Evolutionary conservation across 2,113 vertebrate genomes (phyloP).

Genomic region (Dromas ardeola): DNA sequence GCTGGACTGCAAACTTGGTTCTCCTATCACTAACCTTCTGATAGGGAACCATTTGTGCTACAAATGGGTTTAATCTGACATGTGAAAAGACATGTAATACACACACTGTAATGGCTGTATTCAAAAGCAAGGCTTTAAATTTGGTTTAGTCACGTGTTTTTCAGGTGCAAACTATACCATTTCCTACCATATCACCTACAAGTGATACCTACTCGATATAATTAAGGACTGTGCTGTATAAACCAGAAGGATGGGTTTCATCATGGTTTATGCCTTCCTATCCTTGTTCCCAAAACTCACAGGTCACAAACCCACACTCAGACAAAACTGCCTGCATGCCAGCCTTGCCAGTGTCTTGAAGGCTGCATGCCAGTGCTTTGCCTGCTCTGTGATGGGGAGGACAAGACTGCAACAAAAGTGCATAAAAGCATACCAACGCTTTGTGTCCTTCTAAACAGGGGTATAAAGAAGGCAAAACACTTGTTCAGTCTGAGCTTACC

Average conservation of each 20-base stretch:
- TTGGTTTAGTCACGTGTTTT: not conserved
- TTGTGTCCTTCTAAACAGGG: accelerated
- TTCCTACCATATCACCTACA: not conserved
- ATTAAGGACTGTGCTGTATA: not conserved
- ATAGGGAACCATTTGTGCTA: accelerated
- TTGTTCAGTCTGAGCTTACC: not conserved
- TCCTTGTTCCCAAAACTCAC: not conserved
- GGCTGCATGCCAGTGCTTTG: not conserved
- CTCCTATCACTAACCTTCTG: not conserved
- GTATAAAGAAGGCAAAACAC: not conserved
- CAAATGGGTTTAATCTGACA: not conserved
- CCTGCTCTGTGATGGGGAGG: not conserved
- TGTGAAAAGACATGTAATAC: not conserved
- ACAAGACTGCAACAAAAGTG: not conserved
- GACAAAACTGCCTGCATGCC: not conserved
- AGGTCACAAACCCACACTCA: not conserved
- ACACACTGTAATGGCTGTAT: not conserved
- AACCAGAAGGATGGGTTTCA: not conserved
- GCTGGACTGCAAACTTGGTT: not conserved
- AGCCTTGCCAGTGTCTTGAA: not conserved
- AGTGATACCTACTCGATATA: not conserved
- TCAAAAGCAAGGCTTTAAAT: not conserved
- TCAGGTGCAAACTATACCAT: not conserved
- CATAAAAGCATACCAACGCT: accelerated
- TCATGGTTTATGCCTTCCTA: not conserved